Evolutionary conservation across 1,140 invertebrate species (phyloP), one percentile per base, ranked within the genome.

Genomic region (Pseudoatta argentina): DNA sequence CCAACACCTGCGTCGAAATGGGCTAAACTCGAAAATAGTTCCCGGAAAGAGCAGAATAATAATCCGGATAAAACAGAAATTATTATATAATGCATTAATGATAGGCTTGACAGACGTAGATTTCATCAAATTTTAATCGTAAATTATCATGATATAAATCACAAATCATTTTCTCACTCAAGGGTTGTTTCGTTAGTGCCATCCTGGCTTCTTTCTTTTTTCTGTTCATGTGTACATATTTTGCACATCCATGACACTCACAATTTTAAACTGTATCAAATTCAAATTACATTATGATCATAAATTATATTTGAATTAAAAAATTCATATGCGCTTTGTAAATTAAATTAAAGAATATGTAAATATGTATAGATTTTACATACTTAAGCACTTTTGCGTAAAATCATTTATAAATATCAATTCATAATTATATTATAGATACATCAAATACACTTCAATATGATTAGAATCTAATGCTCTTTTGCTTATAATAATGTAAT

Each of bases 1-100:
- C 18, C 76, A 61, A 53, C 76, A 79, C 61, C 61, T 79, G 61
- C 76, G 27, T 6, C 27, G n/a, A 59, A 51, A 66, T 53, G n/a
- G 27, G n/a, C 14, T 27, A 51, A 34, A 53, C 61, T 21, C 27
- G 61, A 79, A 51, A 78, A 34, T 53, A 78, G 64, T 67, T 51
- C 24, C 1, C 7, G 4, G 34, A 76, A 24, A 61, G 61, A 57
- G 4, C 18, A 73, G 12, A 73, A 39, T 61, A 51, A 51, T 69
- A 24, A 5, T n/a, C 2, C 12, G 4, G 12, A 69, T 48, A 24
- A 51, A 51, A 24, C 3, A 8, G 18, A 24, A 48, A 27, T 67
- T 44, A 24, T 69, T 69, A 51, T 24, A 51, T 44, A 44, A 44
- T 69, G 5, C 14, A 48, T 3, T 8, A 69, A 69, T 21, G 10